Conservation (phyloP, 2,888 invertebrate genomes). For the Campaea margaritaria region DNA sequence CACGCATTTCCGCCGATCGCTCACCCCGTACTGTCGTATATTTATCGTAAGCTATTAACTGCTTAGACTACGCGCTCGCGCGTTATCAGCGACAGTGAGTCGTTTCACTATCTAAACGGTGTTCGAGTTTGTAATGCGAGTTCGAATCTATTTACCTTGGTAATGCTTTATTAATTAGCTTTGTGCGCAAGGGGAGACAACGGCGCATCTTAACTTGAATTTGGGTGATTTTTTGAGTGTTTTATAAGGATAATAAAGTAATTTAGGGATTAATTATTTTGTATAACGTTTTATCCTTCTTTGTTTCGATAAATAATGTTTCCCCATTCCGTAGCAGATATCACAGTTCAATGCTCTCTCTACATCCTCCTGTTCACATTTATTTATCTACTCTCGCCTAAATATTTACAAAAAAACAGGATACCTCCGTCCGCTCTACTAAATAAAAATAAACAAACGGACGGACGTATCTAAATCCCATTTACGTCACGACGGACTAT, state of each 20-base stretch:
- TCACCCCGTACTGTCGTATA: conserved; percentile 41
- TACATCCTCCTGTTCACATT: neutral
- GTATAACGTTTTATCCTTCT: no score
- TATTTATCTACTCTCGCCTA: neutral
- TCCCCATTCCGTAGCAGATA: neutral
- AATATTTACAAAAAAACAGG: conserved; percentile 11
- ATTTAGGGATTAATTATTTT: neutral
- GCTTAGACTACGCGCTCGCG: conserved; percentile 55
- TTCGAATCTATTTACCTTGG: conserved; percentile 48
- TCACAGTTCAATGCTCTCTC: neutral
- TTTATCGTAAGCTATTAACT: conserved; percentile 74
- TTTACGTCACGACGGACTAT: conserved; percentile 34
- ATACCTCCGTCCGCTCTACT: conserved; percentile 19
- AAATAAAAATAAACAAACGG: conserved; percentile 28
- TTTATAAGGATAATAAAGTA: neutral
- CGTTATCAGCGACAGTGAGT: conserved; percentile 62
- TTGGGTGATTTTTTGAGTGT: neutral
- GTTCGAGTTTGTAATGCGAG: conserved; percentile 49
- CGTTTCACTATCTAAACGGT: conserved; percentile 61
- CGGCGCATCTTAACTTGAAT: neutral
- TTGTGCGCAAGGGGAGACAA: conserved; percentile 25
- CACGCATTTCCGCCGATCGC: conserved; percentile 28
- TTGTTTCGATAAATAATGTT: neutral
- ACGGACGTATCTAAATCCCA: conserved; percentile 21
- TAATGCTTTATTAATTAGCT: conserved; percentile 47